Evolutionary conservation across 2,888 invertebrate species (phyloP).

Genomic region (Hyppa rectilinea): DNA sequence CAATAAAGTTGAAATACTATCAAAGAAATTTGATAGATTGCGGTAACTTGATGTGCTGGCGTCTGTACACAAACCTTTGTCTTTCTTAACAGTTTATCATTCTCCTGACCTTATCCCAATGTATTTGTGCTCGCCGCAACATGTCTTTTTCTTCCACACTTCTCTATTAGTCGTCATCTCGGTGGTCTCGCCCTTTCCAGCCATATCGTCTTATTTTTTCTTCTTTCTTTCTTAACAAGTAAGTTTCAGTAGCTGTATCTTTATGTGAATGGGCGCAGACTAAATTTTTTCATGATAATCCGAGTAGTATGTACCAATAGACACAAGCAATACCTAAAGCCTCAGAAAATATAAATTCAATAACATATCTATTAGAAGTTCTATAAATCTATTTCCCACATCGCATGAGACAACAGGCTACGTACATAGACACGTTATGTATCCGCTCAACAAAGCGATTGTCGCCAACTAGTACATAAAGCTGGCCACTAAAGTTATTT

Average conservation of each 20-base stretch:
- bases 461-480: constrained; percentile 58
- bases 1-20: too few relatives aligned
- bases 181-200: too few relatives aligned
- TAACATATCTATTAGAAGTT: constrained; percentile 12
- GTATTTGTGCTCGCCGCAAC: too few relatives aligned
- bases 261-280: not conserved
- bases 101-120: too few relatives aligned
- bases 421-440: constrained; percentile 5
- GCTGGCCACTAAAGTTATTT: constrained; percentile 58
- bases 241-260: constrained; percentile 2
- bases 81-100: constrained; percentile 25
- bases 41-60: too few relatives aligned
- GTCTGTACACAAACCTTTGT: constrained; percentile 15
- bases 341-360: not conserved
- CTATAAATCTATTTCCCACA: not conserved
- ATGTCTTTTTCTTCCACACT: too few relatives aligned
- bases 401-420: not conserved
- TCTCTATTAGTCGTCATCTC: too few relatives aligned
- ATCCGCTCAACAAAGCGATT: constrained; percentile 36
- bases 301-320: not conserved
- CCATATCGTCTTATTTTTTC: too few relatives aligned
- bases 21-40: too few relatives aligned
- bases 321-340: not conserved
- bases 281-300: not conserved
- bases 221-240: constrained; percentile 29